phyloP scores from a whole-genome alignment of 2,888 invertebrate species.

The Ennomos quercinarius region DNA sequence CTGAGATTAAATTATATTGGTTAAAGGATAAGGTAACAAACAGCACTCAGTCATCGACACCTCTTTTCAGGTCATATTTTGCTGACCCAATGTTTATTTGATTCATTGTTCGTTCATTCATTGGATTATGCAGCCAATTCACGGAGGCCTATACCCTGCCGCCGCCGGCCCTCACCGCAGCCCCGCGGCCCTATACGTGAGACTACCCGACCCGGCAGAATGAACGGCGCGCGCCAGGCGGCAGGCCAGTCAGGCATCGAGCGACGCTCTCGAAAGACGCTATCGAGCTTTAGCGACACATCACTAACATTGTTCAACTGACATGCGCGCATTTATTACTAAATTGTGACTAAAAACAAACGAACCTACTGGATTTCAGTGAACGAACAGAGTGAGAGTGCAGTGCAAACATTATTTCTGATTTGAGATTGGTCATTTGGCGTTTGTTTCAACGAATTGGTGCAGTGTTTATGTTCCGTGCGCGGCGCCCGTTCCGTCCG shows the following conservation, averaged over 20 bases:
- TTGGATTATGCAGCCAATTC: constrained; percentile 50
- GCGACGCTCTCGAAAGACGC: constrained; percentile 65
- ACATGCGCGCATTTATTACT: constrained; percentile 74
- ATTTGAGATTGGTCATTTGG: constrained; percentile 54
- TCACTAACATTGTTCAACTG: constrained; percentile 58
- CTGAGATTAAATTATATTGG: too few species aligned
- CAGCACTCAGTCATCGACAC: constrained; percentile 1
- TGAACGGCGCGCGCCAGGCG: constrained; percentile 53
- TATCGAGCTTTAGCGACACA: constrained; percentile 44
- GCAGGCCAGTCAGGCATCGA: constrained; percentile 76
- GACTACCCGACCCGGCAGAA: constrained; percentile 61
- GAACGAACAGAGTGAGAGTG: constrained; percentile 69
- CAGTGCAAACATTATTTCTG: constrained; percentile 58
- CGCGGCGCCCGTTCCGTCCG: constrained; percentile 75
- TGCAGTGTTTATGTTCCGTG: constrained; percentile 84
- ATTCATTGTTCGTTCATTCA: constrained; percentile 55
- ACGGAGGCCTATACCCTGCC: constrained; percentile 43
- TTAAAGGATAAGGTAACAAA: too few species aligned
- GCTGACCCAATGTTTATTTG: constrained; percentile 40
- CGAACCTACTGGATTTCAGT: constrained; percentile 77
- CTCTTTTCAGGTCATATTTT: constrained; percentile 19
- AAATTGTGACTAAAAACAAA: constrained; percentile 78
- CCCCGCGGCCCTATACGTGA: constrained; percentile 45
- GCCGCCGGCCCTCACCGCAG: constrained; percentile 45
- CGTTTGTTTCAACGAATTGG: constrained; percentile 71